Percentiles rank a stretch among this genome's conserved stretches.
These are phyloP conservation scores for Lacanobia oleracea DNA, from an alignment of 2,888 invertebrate genomes.

Conservation along the genomic window DNA sequence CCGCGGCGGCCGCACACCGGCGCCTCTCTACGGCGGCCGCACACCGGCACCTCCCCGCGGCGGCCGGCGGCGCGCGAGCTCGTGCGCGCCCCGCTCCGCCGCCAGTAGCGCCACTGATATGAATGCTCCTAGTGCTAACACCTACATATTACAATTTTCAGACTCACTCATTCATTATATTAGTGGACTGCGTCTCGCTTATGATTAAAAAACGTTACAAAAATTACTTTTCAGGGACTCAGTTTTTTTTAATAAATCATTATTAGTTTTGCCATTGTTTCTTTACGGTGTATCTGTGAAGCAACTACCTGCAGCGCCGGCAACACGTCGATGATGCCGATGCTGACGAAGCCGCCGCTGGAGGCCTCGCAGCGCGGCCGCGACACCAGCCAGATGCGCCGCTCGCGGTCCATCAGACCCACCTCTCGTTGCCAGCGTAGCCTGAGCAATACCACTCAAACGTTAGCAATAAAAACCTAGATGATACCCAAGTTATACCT, in stretches of 20 bases:
- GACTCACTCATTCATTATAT: too few species aligned
- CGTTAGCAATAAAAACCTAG: too few species aligned
- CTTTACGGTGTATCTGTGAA: too few species aligned
- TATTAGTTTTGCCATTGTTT: too few species aligned
- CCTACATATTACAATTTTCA: slow-evolving; percentile 43
- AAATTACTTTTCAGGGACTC: too few species aligned
- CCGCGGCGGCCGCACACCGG: too few species aligned
- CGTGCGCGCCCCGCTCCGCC: slow-evolving; percentile 53
- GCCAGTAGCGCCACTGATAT: slow-evolving; percentile 59
- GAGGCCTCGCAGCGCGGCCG: slow-evolving; percentile 89
- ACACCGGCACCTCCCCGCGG: too few species aligned
- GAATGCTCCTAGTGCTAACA: slow-evolving; percentile 57
- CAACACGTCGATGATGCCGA: slow-evolving; percentile 89
- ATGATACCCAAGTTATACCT: too few species aligned
- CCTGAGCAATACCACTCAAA: slow-evolving; percentile 77
- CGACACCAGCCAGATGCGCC: slow-evolving; percentile 89
- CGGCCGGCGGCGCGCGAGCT: not conserved
- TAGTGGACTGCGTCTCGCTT: too few species aligned
- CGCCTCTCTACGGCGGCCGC: too few species aligned
- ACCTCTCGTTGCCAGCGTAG: slow-evolving; percentile 91
- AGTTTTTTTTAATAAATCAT: too few species aligned
- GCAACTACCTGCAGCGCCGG: slow-evolving; percentile 82
- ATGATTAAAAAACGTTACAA: too few species aligned
- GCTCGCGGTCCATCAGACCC: slow-evolving; percentile 88
- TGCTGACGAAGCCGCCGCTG: slow-evolving; percentile 88